Evolutionary conservation across 2,113 vertebrate species (phyloP), one percentile per base, ranked within the genome.

Genomic region (Muntiacus muntjak): DNA sequence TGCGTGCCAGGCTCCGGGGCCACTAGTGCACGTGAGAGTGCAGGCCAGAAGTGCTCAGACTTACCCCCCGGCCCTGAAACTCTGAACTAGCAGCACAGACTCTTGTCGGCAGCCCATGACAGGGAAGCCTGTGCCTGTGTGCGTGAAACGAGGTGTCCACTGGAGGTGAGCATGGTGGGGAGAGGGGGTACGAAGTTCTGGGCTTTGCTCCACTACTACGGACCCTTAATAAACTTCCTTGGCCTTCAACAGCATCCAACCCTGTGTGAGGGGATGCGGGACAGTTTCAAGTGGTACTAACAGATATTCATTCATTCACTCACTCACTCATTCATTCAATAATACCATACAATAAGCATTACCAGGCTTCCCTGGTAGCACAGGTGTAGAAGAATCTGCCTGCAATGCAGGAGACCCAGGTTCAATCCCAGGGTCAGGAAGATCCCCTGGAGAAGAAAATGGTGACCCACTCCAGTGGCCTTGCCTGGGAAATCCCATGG

Each of bases 11-110:
- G 13, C 19, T 36, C 43, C 5, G 71, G 33, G 21, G 16, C 40
- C 52, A 6, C 28, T 17, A 1, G 0, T 16, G 21, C 43, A 2
- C 0, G 0, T 11, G 43, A 43, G 7, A 0, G 25, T 26, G 28
- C 9, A 33, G 45, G 55, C 5, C n/a, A 5, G 36, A 67, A n/a
- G 3, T 19, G 33, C 58, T 43, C 40, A 21, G 81, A 30, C 47
- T 16, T 17, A 40, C 12, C 82, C 82, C 6, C 11, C 6, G 10
- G 58, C 28, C 8, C 52, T 8, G 12, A 74, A 9, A 54, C 71
- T 71, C 50, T 52, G 74, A 30, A 64, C 47, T 1, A 45, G 43
- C 83, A 43, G 9, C 17, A 14, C 25, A 43, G 58, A 88, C 13
- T n/a, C 26, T n/a, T 21, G 26, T 2, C 33, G 52, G 90, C 52